Evolutionary conservation across 2,113 vertebrate species (phyloP), one percentile per base, ranked within the genome.

Genomic region (Bothrops jararaca): DNA sequence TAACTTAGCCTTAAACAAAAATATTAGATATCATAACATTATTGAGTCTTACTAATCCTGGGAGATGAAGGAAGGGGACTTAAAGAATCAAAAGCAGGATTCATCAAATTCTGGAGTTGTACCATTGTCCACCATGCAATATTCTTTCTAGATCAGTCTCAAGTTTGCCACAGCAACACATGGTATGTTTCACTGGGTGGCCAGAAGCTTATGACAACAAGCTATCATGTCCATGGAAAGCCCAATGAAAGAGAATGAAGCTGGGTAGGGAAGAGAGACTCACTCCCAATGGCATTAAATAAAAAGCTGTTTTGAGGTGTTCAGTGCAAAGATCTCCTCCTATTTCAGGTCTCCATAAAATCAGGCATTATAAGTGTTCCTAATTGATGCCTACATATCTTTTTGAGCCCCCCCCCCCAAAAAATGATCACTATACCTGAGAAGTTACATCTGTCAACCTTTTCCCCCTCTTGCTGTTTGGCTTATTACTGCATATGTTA

Each of bases 401-500:
- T 22, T 80, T 80, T 39, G n/a, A 39, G 34, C 39, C 42, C 42
- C 3, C 42, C 42, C 42, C 42, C 42, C 42, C 0, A 42, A 42
- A 89, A 48, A 8, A 89, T 50, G 48, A 50, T 5, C 20, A 34
- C 48, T 64, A 69, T n/a, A 48, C 26, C 50, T 53, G 58, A 26
- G n/a, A 22, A 80, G 22, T n/a, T 0, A 86, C 54, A 87, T 86
- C 88, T 90, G 87, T 90, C 42, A 8, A 2, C 0, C 50, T 89
- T 92, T 91, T 57, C 60, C 93, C 93, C 91, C 92, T 24, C 0
- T 26, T 90, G 60, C 50, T 6, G 88, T 89, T 57, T 57, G 88
- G 69, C 34, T 57, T 13, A 88, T 85, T 0, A 0, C 56, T 0
- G 0, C 54, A 92, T 42, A 85, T 95, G 94, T 94, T 94, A 93